Evolutionary conservation across 2,797 vertebrate species (phyloP).

Genomic region (Jordanella pulchra): DNA sequence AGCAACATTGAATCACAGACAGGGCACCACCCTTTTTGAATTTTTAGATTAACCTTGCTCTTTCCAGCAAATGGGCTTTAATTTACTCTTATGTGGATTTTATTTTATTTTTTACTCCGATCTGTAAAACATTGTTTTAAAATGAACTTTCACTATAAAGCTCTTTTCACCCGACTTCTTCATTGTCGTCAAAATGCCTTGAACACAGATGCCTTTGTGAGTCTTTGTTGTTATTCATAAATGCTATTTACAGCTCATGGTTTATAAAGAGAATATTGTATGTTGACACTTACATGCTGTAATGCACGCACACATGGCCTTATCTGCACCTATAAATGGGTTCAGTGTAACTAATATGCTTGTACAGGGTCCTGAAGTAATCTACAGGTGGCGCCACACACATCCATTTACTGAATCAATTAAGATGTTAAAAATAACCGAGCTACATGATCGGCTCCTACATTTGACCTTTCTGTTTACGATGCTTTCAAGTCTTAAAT

Average conservation of each 20-base stretch:
- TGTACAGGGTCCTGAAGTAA: conserved; percentile 63
- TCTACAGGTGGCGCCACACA: conserved; percentile 77
- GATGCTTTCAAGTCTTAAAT: conserved; percentile 60
- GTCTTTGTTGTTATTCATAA: conserved; percentile 16
- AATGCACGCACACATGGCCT: conserved; percentile 49
- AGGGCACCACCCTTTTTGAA: conserved; percentile 36
- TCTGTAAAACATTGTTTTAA: conserved; percentile 68
- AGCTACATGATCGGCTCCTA: conserved; percentile 52
- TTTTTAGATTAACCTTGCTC: conserved; percentile 30
- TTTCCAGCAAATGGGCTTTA: conserved; percentile 32
- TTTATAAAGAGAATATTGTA: conserved; percentile 53
- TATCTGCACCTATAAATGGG: conserved; percentile 69
- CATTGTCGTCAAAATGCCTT: conserved; percentile 49
- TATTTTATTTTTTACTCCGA: conserved; percentile 21
- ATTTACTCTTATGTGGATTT: conserved; percentile 47
- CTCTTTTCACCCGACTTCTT: conserved; percentile 42
- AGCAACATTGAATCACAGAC: conserved; percentile 53
- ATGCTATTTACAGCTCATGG: conserved; percentile 58
- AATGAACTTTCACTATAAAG: conserved; percentile 66
- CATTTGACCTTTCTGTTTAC: conserved; percentile 63
- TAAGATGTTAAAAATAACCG: conserved; percentile 72
- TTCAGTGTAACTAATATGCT: conserved; percentile 67
- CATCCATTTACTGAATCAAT: conserved; percentile 73
- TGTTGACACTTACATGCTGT: conserved; percentile 57
- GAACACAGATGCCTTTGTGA: conserved; percentile 1